Conservation (phyloP, 2,888 invertebrate genomes). For the Stictocephala bisonia region DNA sequence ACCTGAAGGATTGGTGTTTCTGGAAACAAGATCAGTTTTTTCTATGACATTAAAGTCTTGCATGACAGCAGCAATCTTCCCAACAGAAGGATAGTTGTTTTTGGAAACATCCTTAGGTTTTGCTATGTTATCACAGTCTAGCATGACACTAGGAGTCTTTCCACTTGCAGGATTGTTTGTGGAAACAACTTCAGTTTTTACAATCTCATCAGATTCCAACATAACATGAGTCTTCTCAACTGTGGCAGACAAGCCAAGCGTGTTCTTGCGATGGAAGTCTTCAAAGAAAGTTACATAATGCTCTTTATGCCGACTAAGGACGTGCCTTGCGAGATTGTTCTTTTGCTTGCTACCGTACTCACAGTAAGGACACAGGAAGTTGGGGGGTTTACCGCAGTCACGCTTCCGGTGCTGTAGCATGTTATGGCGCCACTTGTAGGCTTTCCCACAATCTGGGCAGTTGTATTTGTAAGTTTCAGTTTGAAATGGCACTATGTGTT, state of each 20-base stretch:
- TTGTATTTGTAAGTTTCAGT: constrained; percentile 2
- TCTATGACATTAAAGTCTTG: too few species aligned
- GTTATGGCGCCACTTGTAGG: constrained; percentile 59
- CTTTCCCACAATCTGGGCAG: constrained; percentile 44
- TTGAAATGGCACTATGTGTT: neutral
- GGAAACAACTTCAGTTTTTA: too few species aligned
- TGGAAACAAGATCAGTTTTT: too few species aligned
- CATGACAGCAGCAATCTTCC: too few species aligned
- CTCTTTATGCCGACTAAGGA: constrained; percentile 52
- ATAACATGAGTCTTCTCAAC: too few species aligned
- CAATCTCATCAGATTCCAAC: too few species aligned
- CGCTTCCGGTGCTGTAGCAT: constrained; percentile 51
- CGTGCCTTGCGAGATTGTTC: constrained; percentile 51
- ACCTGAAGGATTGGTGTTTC: too few species aligned
- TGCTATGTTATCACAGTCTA: too few species aligned
- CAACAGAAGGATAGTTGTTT: too few species aligned
- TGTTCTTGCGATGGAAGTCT: constrained; percentile 25
- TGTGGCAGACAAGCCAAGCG: neutral
- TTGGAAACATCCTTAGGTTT: too few species aligned
- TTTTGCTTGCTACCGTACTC: constrained; percentile 55
- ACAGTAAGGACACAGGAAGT: constrained; percentile 65
- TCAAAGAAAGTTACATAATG: constrained; percentile 1
- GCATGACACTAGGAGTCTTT: too few species aligned
- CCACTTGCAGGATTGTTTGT: too few species aligned
- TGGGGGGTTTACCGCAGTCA: constrained; percentile 64